These are phyloP conservation scores for Diplogasteroides magnus DNA, from an alignment of 1,140 invertebrate species.

Conservation along the genomic window DNA sequence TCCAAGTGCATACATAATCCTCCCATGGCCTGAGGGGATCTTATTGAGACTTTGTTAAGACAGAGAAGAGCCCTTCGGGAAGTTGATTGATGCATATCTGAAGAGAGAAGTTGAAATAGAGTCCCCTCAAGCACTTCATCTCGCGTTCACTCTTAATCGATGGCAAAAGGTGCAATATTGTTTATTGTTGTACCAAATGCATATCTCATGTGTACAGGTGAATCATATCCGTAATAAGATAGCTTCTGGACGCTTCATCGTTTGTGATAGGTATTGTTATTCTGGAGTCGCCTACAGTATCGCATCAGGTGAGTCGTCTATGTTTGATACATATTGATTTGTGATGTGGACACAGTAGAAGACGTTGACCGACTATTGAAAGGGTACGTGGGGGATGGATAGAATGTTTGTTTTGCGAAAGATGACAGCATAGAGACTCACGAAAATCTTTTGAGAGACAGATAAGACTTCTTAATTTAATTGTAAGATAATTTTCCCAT, in stretches of 20 bases:
- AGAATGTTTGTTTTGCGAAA: no score
- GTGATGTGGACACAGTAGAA: no score
- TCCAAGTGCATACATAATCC: neutral
- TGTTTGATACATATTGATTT: no score
- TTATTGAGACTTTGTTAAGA: constrained; percentile 11
- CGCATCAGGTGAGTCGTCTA: constrained; percentile 22
- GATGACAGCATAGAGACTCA: no score
- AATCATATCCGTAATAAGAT: no score
- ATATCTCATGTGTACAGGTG: no score
- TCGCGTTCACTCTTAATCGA: constrained; percentile 22
- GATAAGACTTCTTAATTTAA: no score
- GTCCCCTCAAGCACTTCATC: constrained; percentile 17
- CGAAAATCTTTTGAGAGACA: no score
- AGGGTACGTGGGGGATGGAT: no score
- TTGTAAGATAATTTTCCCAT: no score
- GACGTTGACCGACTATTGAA: no score
- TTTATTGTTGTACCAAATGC: no score
- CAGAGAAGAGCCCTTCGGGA: constrained; percentile 9
- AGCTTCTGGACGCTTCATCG: constrained; percentile 20
- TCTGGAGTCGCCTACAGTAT: constrained; percentile 26
- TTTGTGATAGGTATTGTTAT: constrained; percentile 25
- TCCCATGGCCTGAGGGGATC: neutral
- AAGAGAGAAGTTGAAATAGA: constrained; percentile 20
- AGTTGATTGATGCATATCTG: constrained; percentile 25
- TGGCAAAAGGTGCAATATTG: constrained; percentile 17